phyloP scores from a whole-genome alignment of 2,113 vertebrate species.

The Phaetusa simplex region DNA sequence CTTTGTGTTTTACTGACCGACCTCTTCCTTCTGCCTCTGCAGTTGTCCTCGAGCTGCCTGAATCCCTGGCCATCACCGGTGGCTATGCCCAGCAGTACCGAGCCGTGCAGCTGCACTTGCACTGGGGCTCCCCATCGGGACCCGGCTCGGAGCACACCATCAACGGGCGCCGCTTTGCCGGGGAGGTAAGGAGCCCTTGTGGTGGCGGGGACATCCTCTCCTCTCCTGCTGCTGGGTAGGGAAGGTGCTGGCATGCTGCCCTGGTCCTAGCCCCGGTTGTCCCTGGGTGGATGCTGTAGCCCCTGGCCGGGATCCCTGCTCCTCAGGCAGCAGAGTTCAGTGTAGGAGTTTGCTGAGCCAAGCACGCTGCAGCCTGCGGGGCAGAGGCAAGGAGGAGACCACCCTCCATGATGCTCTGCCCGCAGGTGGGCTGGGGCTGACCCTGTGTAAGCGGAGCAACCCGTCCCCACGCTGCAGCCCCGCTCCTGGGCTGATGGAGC shows the following conservation, averaged over 20 bases:
- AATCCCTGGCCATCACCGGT: slow-evolving; percentile 57
- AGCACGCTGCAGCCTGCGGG: neutral
- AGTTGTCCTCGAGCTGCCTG: slow-evolving; percentile 72
- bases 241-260: neutral
- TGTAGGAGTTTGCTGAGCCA: neutral
- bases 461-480: neutral
- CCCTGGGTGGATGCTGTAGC: neutral
- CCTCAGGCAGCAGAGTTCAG: neutral
- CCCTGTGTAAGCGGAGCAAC: accelerated
- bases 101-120: slow-evolving; percentile 76
- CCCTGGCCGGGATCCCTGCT: neutral
- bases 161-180: slow-evolving; percentile 58
- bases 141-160: slow-evolving; percentile 76
- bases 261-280: neutral
- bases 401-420: neutral
- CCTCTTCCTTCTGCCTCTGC: neutral
- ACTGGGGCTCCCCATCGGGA: slow-evolving; percentile 60
- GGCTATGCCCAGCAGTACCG: slow-evolving; percentile 71
- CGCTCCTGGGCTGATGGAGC: neutral
- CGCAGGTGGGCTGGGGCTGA: neutral
- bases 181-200: slow-evolving; percentile 59
- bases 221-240: neutral
- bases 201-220: neutral
- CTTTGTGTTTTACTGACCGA: neutral
- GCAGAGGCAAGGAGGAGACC: neutral